Percentiles rank a stretch among this genome's conserved stretches.
Conservation (phyloP, 2,888 invertebrate genomes). For the Chrysomela aeneicollis region DNA sequence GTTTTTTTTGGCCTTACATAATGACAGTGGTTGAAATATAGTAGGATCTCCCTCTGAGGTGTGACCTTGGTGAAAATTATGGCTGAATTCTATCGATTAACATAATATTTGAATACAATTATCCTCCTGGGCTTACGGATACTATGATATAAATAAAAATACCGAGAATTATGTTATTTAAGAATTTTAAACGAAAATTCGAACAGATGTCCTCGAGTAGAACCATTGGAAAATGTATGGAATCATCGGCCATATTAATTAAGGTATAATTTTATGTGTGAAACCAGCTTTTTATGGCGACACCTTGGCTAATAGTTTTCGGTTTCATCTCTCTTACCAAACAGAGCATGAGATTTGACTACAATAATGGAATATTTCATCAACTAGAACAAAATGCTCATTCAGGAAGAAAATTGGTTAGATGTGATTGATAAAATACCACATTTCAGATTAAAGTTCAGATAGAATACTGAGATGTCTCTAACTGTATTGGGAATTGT, state of each 20-base stretch:
- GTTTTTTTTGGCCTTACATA: conserved; percentile 29
- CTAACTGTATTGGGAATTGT: too few relatives aligned
- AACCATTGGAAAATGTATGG: too few relatives aligned
- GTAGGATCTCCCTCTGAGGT: not conserved
- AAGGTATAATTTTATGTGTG: not conserved
- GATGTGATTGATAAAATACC: not conserved
- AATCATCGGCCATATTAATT: not conserved
- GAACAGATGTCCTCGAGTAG: too few relatives aligned
- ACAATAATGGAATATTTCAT: not conserved
- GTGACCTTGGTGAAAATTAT: not conserved
- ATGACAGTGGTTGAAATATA: conserved; percentile 26
- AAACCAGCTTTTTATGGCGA: not conserved
- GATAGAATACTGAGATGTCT: too few relatives aligned
- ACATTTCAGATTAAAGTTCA: not conserved
- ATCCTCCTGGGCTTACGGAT: too few relatives aligned
- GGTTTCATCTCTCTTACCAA: not conserved
- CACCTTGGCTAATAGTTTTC: not conserved
- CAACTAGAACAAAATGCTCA: conserved; percentile 1
- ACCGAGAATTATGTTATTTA: too few relatives aligned
- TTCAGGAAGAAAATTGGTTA: not conserved
- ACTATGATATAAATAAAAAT: too few relatives aligned
- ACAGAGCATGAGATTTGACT: conserved; percentile 1
- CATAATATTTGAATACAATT: not conserved
- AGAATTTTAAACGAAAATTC: too few relatives aligned
- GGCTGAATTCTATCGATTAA: not conserved